Evolutionary conservation across 2,888 invertebrate species (phyloP), one percentile per base, ranked within the genome.

Genomic region (Orgyia antiqua): DNA sequence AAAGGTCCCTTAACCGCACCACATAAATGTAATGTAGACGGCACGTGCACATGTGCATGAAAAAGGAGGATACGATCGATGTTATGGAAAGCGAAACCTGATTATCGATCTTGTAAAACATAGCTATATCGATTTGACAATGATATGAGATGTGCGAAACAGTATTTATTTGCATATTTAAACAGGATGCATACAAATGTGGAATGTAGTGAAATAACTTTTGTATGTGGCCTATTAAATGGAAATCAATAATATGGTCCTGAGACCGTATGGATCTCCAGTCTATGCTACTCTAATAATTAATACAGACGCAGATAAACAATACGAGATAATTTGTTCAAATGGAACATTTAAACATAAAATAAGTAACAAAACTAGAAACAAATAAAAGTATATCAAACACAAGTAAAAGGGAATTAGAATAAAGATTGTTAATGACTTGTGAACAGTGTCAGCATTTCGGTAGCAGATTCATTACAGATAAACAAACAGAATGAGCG

Each of bases 21-120:
- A 47, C 49, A 50, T 42, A 61, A 67, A 63, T 62, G 60, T 61
- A 53, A 33, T 33, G 44, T 26, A 50, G 56, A 58, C 53, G 42
- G 36, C 40, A 42, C 45, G 51, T 60, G 59, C 58, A 34, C 35
- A 46, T 44, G 42, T 52, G 56, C 51, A 59, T 51, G 51, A 45
- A 45, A 42, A 46, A 48, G 52, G 39, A 42, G 43, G 56, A 64
- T 54, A 50, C 42, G 36, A 49, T 57, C 57, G 2, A 35, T 57
- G 58, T 52, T 52, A 46, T 64, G 63, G 69, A 75, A 74, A 75
- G 69, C 54, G 65, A 62, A 58, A 69, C 67, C 56, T 51, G 56
- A 62, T 53, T 49, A 43, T 41, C 49, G 43, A 48, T 51, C 49
- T 45, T 46, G 49, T 51, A 39, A 31, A 34, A 46, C 46, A 50